A percentile compares a stretch with the other conserved stretches of the same genome.
Conservation (phyloP, 2,797 vertebrate species). For the Anguilla anguilla region DNA sequence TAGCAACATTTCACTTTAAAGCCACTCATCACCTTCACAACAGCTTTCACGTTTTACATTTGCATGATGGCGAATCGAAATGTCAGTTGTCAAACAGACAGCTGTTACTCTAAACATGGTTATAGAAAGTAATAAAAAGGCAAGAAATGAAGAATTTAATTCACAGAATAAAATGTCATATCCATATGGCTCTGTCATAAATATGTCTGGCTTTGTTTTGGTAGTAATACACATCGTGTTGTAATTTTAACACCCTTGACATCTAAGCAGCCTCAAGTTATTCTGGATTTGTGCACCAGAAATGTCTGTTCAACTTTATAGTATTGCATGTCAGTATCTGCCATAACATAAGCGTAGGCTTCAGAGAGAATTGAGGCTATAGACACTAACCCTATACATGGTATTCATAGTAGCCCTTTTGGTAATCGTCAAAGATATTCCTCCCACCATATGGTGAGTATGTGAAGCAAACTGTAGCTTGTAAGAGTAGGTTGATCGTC, state of each 20-base stretch:
- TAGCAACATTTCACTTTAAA: not conserved
- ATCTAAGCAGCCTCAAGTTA: constrained; percentile 51
- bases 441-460: constrained; percentile 53
- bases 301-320: constrained; percentile 27
- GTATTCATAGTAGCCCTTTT: constrained; percentile 76
- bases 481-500: constrained; percentile 19
- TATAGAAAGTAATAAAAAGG: constrained; percentile 35
- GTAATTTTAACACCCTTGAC: constrained; percentile 12
- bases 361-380: constrained; percentile 65
- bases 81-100: constrained; percentile 18
- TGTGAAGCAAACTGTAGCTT: constrained; percentile 55
- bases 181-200: constrained; percentile 37
- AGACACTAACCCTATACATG: constrained; percentile 64
- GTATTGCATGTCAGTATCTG: constrained; percentile 55
- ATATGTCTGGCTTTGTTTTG: constrained; percentile 24
- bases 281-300: constrained; percentile 46
- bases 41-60: constrained; percentile 1
- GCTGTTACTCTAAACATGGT: constrained; percentile 34
- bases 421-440: constrained; percentile 66
- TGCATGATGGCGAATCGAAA: not conserved
- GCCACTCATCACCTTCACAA: not conserved
- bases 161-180: constrained; percentile 58
- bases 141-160: constrained; percentile 30
- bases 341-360: constrained; percentile 46
- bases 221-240: constrained; percentile 11